Base-by-base conservation (phyloP, 2,113 vertebrate genomes). In the Aegotheles bennettii region DNA sequence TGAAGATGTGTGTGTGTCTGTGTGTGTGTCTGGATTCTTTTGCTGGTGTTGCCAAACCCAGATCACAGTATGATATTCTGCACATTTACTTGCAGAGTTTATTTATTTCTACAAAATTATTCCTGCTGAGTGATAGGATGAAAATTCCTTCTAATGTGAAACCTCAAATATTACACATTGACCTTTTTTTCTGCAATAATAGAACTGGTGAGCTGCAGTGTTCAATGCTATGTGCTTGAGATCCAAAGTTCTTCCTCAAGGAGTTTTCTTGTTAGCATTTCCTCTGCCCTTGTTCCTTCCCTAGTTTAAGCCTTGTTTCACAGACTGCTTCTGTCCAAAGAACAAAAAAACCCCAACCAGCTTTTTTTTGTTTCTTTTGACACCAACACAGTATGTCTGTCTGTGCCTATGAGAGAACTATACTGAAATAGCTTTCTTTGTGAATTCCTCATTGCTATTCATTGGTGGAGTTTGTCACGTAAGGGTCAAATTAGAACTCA, bases 361-460 rank as follows among this genome's bases (percentile, higher is more conserved):
- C 77, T 21, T 42, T 83, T 45, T 88, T 76, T 38, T 75, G 12
- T 94, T 97, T 74, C 94, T 87, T 96, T 95, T 94, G 95, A 94
- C 91, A 96, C 77, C 84, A 68, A 36, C 87, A 73, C 91, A 92
- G 89, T 84, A 33, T 67, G 95, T 93, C 79, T 93, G 95, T 69
- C 94, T 81, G 73, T 87, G 96, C 92, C 82, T 77, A 70, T 19
- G 43, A 92, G 65, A 90, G 90, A 93, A 57, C 84, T 93, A 78
- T 48, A 89, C 36, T 95, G 96, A 64, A 96, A 85, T 35, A 28
- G 84, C 76, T 89, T 63, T 84, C 90, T 95, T 96, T 96, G 95
- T 97, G 95, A 82, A 33, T 51, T 96, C 86, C 94, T 94, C 97
- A 96, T 96, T 94, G 95, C 94, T 96, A 84, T 94, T 96, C 92